Conservation (phyloP, 2,888 invertebrate genomes). For the Ormia ochracea region DNA sequence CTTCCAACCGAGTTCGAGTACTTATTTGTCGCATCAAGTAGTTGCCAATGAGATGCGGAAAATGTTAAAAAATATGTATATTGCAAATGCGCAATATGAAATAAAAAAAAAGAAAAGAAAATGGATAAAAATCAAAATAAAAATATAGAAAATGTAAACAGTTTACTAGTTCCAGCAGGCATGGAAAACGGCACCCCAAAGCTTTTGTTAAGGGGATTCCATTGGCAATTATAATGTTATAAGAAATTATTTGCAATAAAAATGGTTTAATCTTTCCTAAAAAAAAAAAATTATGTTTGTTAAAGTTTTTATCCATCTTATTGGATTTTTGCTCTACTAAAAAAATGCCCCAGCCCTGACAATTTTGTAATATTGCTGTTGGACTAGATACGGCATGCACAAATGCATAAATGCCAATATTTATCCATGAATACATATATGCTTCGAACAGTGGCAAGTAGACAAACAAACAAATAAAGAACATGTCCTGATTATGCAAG, state of each 20-base stretch:
- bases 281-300: too few relatives aligned
- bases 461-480: constrained; percentile 49
- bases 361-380: not conserved
- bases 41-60: constrained; percentile 54
- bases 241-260: too few relatives aligned
- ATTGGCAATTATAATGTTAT: too few relatives aligned
- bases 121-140: not conserved
- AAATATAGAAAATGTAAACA: not conserved
- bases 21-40: constrained; percentile 59
- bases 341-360: not conserved
- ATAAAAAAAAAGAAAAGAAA: not conserved
- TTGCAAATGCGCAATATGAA: constrained; percentile 36
- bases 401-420: not conserved
- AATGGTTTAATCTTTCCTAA: too few relatives aligned
- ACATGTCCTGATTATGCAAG: constrained; percentile 58
- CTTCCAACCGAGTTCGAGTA: constrained; percentile 48
- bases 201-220: not conserved
- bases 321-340: not conserved
- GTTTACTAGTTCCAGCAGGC: not conserved
- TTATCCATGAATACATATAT: constrained; percentile 13
- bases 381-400: not conserved
- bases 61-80: not conserved
- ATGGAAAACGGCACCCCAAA: not conserved
- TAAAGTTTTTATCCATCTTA: too few relatives aligned
- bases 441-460: constrained; percentile 30